Percentiles rank a stretch among this genome's conserved stretches.
These are phyloP conservation scores for Argyrosomus regius DNA, from an alignment of 2,797 vertebrate species.

Conservation along the genomic window DNA sequence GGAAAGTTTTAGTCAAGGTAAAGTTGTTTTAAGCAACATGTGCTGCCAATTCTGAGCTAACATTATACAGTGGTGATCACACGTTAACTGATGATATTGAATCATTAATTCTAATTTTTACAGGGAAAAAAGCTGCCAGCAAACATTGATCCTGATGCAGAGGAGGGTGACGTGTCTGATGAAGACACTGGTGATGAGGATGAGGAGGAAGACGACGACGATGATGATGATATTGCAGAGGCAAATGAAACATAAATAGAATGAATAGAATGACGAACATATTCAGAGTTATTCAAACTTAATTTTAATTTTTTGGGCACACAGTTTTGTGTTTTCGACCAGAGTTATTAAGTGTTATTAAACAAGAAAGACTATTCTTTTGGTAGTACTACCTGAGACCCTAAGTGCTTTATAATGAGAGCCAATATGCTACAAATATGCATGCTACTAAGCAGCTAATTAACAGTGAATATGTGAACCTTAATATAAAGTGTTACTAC, in stretches of 20 bases:
- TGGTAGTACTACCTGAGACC: no score
- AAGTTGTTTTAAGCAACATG: constrained; percentile 6
- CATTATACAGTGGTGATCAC: background rate
- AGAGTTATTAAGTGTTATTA: no score
- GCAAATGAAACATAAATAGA: constrained; percentile 71
- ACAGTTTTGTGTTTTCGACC: no score
- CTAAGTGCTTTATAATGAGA: no score
- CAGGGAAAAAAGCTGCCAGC: constrained; percentile 96
- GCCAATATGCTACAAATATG: no score
- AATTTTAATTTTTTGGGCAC: no score
- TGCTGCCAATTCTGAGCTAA: background rate
- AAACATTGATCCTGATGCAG: constrained; percentile 90
- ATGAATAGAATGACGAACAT: no score
- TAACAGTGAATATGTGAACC: no score
- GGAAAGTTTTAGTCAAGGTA: constrained; percentile 96
- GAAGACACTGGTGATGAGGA: constrained; percentile 96
- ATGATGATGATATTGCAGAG: constrained; percentile 82
- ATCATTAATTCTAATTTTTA: constrained; percentile 4
- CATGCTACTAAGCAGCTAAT: no score
- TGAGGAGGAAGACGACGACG: constrained; percentile 90
- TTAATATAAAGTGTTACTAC: background rate
- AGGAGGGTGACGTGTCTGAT: constrained; percentile 96
- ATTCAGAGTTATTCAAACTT: no score
- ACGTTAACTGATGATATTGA: background rate
- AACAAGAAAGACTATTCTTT: no score